A percentile compares a stretch with the other conserved stretches of the same genome.
Conservation (phyloP, 2,113 vertebrate species). For the Dolichotis patagonum region DNA sequence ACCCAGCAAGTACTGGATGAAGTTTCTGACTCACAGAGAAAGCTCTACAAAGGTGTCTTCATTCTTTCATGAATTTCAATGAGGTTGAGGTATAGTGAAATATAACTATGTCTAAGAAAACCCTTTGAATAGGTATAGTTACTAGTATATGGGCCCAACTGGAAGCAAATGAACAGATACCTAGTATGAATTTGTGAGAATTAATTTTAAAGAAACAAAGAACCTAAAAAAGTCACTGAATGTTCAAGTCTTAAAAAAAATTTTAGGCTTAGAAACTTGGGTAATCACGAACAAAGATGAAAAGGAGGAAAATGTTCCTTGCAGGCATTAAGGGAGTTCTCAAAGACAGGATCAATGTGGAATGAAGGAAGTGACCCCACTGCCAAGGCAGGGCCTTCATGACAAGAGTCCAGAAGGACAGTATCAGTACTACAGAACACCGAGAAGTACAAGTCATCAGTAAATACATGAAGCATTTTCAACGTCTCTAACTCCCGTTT, state of each 20-base stretch:
- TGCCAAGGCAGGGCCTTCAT: neutral
- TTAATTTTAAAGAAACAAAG: neutral
- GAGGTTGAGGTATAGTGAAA: neutral
- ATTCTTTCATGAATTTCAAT: neutral
- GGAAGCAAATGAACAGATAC: neutral
- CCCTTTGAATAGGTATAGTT: neutral
- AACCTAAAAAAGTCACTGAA: neutral
- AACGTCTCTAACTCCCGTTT: neutral
- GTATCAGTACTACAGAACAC: neutral
- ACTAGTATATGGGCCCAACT: neutral
- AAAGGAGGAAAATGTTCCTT: neutral
- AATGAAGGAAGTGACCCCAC: neutral
- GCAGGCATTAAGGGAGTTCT: neutral
- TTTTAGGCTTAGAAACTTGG: neutral
- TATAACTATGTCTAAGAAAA: neutral
- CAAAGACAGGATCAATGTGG: neutral
- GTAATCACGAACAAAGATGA: neutral
- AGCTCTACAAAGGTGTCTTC: neutral
- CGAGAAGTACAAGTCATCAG: neutral
- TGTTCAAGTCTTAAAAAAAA: neutral
- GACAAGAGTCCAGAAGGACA: neutral
- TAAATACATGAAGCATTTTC: neutral
- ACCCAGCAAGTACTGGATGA: neutral
- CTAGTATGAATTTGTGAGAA: neutral
- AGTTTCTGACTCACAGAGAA: neutral